Conservation (phyloP, 2,113 vertebrate genomes). For the Mirza zaza region DNA sequence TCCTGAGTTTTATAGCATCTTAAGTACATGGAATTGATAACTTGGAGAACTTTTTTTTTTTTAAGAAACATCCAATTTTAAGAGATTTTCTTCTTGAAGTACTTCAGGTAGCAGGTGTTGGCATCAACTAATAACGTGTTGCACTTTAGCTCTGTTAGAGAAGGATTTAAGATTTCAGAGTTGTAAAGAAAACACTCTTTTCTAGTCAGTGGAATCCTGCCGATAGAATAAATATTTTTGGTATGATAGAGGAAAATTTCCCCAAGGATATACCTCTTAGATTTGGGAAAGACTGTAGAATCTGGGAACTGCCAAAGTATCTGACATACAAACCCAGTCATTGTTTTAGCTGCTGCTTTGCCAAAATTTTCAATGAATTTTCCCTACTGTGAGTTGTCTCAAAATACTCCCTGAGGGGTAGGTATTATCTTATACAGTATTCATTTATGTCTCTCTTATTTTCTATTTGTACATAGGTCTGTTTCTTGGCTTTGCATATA, state of each 20-base stretch:
- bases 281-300: conserved; percentile 4
- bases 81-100: background rate
- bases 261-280: background rate
- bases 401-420: background rate
- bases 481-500: background rate
- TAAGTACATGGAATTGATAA: background rate
- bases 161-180: background rate
- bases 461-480: background rate
- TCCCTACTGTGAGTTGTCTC: background rate
- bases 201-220: background rate
- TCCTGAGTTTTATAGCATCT: background rate
- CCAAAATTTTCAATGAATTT: conserved; percentile 38
- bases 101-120: background rate
- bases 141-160: background rate
- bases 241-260: background rate
- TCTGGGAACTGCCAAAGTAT: background rate
- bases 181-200: background rate
- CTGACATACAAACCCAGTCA: background rate
- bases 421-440: background rate
- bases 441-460: background rate
- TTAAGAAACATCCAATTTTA: background rate
- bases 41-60: background rate
- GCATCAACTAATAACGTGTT: background rate
- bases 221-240: conserved; percentile 15
- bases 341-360: background rate